Base-by-base conservation (phyloP, 1,140 invertebrate genomes). In the Branchinecta lindahli region DNA sequence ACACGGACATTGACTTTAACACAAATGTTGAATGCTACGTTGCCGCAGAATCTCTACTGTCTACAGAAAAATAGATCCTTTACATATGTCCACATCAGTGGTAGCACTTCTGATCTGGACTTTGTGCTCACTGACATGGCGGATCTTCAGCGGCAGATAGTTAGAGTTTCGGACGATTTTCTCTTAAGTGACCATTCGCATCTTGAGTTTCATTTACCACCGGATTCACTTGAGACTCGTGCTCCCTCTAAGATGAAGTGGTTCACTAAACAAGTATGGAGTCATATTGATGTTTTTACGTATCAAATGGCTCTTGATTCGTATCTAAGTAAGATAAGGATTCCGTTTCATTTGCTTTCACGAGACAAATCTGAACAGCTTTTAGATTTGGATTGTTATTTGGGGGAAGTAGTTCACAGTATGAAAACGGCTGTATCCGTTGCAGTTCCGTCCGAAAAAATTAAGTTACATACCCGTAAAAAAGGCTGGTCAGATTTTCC, bases 21-120 rank as follows among this genome's bases (percentile, higher is more conserved):
- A n/a, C 47, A 52, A 52, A 52, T 52, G n/a, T 52, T 52, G 47
- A 52, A 52, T 52, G 47, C 47, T 52, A 52, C 47, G n/a, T 52
- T 52, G n/a, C 47, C 47, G 47, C n/a, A 52, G 9, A 52, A 52
- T 52, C n/a, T 52, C 47, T 52, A 52, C 47, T 52, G 47, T 52
- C n/a, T 52, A 52, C 47, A 52, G 47, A 52, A 52, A 52, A 52
- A 52, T n/a, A 52, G 47, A 52, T 52, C 47, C n/a, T 52, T 52
- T 52, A 52, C 47, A 9, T 52, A 52, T 52, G 47, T 52, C 47
- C 47, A 52, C 47, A 52, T 9, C 47, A 52, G 47, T 52, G 47
- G 47, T 52, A 52, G 9, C 47, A 52, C 47, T 52, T 52, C 47
- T 52, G 47, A 52, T 9, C 9, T 52, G 9, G 47, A 52, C 47